Percentiles rank a stretch among this genome's conserved stretches.
These are phyloP conservation scores for Noctilio leporinus DNA, from an alignment of 2,113 vertebrate species.

Conservation along the genomic window DNA sequence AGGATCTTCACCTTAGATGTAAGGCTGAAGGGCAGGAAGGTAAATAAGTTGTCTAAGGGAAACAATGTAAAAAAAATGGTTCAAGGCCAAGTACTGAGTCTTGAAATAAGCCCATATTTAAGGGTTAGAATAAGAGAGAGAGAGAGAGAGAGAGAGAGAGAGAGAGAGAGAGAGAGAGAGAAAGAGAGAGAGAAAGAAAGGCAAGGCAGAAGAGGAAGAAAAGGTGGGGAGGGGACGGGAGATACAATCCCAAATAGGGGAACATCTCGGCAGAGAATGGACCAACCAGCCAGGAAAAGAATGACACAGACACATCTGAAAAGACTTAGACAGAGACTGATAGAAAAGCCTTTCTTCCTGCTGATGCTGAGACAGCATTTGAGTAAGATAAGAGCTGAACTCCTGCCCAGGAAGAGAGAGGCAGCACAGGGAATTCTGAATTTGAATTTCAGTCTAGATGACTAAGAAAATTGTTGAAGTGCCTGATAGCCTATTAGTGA, in stretches of 20 bases:
- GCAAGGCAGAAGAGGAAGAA: neutral
- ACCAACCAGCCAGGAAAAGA: neutral
- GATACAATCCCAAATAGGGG: neutral
- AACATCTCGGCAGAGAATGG: neutral
- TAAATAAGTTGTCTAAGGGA: neutral
- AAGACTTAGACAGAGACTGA: neutral
- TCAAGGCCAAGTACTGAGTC: neutral
- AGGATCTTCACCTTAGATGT: neutral
- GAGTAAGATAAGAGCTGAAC: neutral
- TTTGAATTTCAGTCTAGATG: conserved; percentile 37
- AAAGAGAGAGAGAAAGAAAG: no score
- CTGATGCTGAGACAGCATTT: neutral
- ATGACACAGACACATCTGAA: neutral
- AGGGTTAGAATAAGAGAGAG: neutral
- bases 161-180: no score
- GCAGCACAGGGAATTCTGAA: neutral
- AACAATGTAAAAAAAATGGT: neutral
- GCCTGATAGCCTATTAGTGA: conserved; percentile 44
- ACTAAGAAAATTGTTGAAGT: conserved; percentile 47
- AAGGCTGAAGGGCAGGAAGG: neutral
- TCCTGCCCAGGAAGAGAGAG: neutral
- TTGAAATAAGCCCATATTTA: conserved; percentile 16
- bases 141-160: no score
- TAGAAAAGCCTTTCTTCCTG: neutral
- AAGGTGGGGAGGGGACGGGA: neutral